These are phyloP conservation scores for Parthenolecanium corni DNA, from an alignment of 2,888 invertebrate species.

Conservation along the genomic window DNA sequence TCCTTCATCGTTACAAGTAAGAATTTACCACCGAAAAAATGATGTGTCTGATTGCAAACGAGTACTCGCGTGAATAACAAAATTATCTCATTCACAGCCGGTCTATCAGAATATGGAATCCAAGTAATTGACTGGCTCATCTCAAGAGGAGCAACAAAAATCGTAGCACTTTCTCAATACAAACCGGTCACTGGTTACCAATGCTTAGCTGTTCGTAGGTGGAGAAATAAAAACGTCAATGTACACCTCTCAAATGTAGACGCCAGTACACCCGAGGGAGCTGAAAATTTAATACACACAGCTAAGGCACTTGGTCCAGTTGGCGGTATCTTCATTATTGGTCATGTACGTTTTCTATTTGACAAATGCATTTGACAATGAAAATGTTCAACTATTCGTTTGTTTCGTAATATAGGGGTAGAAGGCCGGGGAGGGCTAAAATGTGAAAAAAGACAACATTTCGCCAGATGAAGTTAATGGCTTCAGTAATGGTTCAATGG, in stretches of 20 bases:
- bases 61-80: neutral
- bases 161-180: slow-evolving; percentile 23
- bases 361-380: neutral
- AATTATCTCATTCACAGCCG: slow-evolving; percentile 9
- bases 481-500: no score
- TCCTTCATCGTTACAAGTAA: slow-evolving; percentile 27
- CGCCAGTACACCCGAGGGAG: slow-evolving; percentile 11
- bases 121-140: slow-evolving; percentile 29
- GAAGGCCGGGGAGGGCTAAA: no score
- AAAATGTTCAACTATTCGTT: no score
- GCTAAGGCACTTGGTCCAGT: slow-evolving; percentile 24
- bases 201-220: slow-evolving; percentile 14
- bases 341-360: slow-evolving; percentile 14
- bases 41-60: neutral
- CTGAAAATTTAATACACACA: slow-evolving; percentile 18
- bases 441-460: no score
- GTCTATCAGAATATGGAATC: slow-evolving; percentile 17
- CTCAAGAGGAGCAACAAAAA: slow-evolving; percentile 23
- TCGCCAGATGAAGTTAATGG: no score
- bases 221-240: slow-evolving; percentile 14
- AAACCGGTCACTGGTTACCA: slow-evolving; percentile 25
- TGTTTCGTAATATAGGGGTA: no score
- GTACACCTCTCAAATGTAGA: slow-evolving; percentile 12
- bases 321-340: slow-evolving; percentile 28
- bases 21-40: neutral